A percentile compares a stretch with the other conserved stretches of the same genome.
Evolutionary conservation across 2,113 vertebrate genomes (phyloP).

Genomic region (Anser brachyrhynchus): DNA sequence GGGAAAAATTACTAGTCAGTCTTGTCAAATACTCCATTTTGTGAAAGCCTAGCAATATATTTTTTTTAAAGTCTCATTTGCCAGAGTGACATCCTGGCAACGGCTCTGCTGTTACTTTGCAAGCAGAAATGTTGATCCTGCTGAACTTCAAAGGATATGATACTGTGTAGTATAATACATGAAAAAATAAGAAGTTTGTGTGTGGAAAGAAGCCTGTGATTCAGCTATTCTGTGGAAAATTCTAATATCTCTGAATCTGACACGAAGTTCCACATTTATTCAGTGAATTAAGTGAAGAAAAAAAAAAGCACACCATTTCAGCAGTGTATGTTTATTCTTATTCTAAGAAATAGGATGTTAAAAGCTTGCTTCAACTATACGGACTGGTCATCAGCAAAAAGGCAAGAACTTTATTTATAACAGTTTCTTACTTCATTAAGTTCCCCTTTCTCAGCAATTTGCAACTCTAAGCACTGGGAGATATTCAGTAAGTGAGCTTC

Average conservation of each 20-base stretch:
- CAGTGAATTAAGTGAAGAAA: neutral
- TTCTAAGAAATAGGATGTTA: neutral
- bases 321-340: neutral
- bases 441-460: neutral
- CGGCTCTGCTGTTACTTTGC: neutral
- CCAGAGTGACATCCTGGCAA: neutral
- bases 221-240: conserved; percentile 9
- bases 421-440: neutral
- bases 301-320: neutral
- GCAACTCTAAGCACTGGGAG: neutral
- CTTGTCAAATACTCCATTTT: neutral
- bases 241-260: neutral
- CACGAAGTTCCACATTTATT: neutral
- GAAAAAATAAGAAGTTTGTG: neutral
- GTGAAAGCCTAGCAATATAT: neutral
- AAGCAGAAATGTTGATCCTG: neutral
- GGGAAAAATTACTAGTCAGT: neutral
- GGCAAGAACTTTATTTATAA: neutral
- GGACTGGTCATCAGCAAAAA: neutral
- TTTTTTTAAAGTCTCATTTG: neutral
- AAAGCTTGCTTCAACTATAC: neutral
- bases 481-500: neutral
- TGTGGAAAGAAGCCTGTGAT: neutral
- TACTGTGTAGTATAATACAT: neutral
- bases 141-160: neutral